Evolutionary conservation across 1,140 invertebrate species (phyloP).

Genomic region (Aphis gossypii): DNA sequence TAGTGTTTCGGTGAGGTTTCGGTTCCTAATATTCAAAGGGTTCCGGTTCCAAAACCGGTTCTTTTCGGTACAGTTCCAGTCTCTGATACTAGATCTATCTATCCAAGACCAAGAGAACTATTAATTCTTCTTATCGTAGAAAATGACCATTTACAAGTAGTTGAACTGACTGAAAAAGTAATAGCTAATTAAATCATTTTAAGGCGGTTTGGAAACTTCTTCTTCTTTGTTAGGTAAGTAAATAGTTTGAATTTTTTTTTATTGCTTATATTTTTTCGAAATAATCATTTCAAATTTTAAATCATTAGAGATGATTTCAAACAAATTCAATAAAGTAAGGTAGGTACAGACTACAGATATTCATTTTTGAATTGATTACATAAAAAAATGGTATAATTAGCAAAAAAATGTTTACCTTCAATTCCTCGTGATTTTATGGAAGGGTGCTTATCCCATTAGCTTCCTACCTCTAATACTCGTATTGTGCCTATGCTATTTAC

Average conservation of each 20-base stretch:
- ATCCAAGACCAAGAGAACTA: background rate
- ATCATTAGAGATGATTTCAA: background rate
- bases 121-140: background rate
- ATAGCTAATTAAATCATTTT: background rate
- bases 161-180: background rate
- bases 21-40: too few species aligned
- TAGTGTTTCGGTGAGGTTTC: too few species aligned
- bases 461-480: too few species aligned
- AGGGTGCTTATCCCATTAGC: too few species aligned
- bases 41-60: too few species aligned
- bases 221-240: background rate
- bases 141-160: background rate
- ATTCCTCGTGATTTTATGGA: too few species aligned
- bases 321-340: background rate
- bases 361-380: background rate
- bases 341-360: background rate
- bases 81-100: background rate
- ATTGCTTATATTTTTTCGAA: background rate
- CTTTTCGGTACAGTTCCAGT: too few species aligned
- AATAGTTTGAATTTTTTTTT: background rate
- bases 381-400: too few species aligned
- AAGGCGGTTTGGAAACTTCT: slow-evolving; percentile 9
- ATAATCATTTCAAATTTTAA: background rate
- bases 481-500: too few species aligned
- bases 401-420: too few species aligned